Evolutionary conservation across 2,888 invertebrate genomes (phyloP), one percentile per base, ranked within the genome.

Genomic region (Agonopterix subpropinquella): DNA sequence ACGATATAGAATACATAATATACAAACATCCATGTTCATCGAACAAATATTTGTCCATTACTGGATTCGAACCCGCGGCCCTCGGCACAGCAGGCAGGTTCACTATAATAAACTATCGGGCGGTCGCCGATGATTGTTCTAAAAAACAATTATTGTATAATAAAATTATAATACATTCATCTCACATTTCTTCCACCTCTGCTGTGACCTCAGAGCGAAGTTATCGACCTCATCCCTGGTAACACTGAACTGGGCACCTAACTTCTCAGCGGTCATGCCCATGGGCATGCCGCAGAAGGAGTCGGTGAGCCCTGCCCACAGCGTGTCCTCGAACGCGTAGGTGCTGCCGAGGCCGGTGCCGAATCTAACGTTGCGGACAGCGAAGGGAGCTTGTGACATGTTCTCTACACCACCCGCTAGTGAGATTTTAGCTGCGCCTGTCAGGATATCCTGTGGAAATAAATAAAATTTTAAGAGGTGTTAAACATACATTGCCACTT

Each of bases 221-320:
- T 92, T 89, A 71, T 99, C 98, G 46, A 95, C 94, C 62, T 96
- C 95, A 56, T 95, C 93, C 52, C 95, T 90, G 1, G 93, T 92
- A 45, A 98, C 88, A 45, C 93, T 92, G 70, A 92, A 96, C 76
- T 97, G 92, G 0, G 72, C 85, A 0, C 96, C 97, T 44, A 98
- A 89, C 75, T 97, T 98, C 85, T 98, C 98, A 0, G 98, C 98
- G 0, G 99, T 99, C 69, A 98, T 80, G 2, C 96, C 98, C 99
- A 99, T 99, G 0, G 98, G 97, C 37, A 96, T 89, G 56, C 96
- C 95, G 71, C 96, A 96, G 78, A 96, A 93, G 0, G 93, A 91
- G 73, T 99, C 99, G 0, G 95, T 93, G 1, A 99, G 90, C 0
- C 87, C 87, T 0, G 92, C 89, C 98, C 98, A 98, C 10, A 99